A percentile compares a stretch with the other conserved stretches of the same genome.
These are phyloP conservation scores for Clistopyga incitator DNA, from an alignment of 2,888 invertebrate species.

Conservation along the genomic window DNA sequence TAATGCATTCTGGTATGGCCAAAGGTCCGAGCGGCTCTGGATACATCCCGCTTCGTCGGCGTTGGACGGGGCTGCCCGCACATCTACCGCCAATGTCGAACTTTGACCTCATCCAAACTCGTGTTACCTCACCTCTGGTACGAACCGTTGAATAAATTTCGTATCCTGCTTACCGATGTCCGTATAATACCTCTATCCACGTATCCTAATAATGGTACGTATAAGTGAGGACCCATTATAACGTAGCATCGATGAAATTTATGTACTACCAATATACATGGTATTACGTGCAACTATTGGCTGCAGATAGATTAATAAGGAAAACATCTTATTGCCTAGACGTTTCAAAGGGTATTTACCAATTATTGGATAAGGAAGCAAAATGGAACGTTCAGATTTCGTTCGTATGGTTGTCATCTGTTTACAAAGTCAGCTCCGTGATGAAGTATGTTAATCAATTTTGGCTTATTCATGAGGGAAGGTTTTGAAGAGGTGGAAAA, in stretches of 20 bases:
- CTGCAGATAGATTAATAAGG: no score
- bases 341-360: neutral
- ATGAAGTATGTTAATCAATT: no score
- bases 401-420: no score
- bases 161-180: conserved; percentile 6
- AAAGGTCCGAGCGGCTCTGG: conserved; percentile 49
- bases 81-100: conserved; percentile 20
- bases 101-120: conserved; percentile 55
- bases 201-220: neutral
- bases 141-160: conserved; percentile 48
- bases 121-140: conserved; percentile 25
- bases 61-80: conserved; percentile 12
- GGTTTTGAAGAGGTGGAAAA: no score
- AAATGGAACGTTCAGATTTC: neutral
- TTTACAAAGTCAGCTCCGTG: no score
- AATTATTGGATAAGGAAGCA: neutral
- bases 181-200: conserved; percentile 7
- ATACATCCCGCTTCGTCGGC: conserved; percentile 8
- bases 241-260: neutral
- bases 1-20: conserved; percentile 65
- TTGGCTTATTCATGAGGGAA: no score
- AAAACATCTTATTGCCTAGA: neutral
- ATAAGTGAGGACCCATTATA: conserved; percentile 2
- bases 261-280: neutral
- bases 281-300: neutral